Conservation (phyloP, 2,797 vertebrate genomes). For the Pteronotus mesoamericanus region DNA sequence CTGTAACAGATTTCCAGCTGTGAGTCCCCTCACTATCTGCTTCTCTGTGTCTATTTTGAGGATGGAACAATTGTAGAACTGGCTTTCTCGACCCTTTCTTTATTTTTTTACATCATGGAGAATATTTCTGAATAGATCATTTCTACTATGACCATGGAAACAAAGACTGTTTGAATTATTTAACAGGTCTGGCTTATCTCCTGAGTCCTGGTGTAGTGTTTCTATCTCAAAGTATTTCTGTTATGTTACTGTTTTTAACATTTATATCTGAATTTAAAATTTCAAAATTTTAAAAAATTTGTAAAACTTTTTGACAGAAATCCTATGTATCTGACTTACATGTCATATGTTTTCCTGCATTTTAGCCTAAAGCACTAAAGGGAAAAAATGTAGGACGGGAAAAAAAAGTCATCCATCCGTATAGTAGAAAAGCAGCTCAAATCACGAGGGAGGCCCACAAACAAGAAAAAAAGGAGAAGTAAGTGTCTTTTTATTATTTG, state of each 20-base stretch:
- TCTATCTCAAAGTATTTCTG: neutral
- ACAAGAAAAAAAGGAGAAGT: slow-evolving; percentile 92
- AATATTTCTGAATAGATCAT: neutral
- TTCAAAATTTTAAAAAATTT: too few relatives aligned
- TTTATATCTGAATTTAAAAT: neutral
- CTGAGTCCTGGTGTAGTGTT: neutral
- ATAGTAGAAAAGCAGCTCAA: slow-evolving; percentile 94
- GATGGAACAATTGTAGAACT: neutral
- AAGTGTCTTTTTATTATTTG: slow-evolving; percentile 58
- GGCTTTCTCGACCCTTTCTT: neutral
- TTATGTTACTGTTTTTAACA: neutral
- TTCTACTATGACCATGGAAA: neutral
- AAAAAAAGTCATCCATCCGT: slow-evolving; percentile 92
- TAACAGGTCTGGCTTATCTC: neutral
- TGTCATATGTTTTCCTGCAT: slow-evolving; percentile 49
- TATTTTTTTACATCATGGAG: neutral
- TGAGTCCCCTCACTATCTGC: neutral
- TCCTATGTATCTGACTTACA: neutral
- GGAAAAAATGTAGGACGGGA: slow-evolving; percentile 83
- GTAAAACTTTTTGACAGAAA: neutral
- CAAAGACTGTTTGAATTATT: neutral
- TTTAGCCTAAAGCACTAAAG: slow-evolving; percentile 90
- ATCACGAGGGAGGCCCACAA: slow-evolving; percentile 88
- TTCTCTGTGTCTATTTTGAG: neutral
- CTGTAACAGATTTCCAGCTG: neutral